A percentile compares a stretch with the other conserved stretches of the same genome.
Conservation (phyloP, 2,113 vertebrate species). For the Perognathus longimembris region DNA sequence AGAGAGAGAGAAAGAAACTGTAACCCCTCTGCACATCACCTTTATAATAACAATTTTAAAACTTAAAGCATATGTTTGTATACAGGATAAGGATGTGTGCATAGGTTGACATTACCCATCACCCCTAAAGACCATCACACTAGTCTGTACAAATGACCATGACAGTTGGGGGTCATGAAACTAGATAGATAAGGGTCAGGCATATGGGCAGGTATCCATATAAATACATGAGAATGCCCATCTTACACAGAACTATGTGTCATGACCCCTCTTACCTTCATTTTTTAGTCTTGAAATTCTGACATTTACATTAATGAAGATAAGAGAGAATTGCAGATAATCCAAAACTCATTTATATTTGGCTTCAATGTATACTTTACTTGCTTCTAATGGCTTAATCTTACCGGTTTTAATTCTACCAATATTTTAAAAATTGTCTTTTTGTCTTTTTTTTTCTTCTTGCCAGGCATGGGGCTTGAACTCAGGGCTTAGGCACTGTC, state of each 20-base stretch:
- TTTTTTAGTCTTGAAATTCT: constrained; percentile 47
- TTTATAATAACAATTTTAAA: no score
- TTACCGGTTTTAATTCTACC: constrained; percentile 57
- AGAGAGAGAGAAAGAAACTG: no score
- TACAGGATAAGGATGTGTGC: not conserved
- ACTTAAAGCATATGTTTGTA: not conserved
- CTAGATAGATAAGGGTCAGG: not conserved
- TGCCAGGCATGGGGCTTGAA: no score
- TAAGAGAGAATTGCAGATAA: constrained; percentile 38
- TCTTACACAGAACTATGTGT: not conserved
- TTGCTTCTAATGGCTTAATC: constrained; percentile 53
- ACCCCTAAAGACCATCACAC: not conserved
- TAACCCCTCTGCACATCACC: no score
- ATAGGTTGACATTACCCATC: not conserved
- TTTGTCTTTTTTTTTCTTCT: no score
- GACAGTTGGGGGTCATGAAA: not conserved
- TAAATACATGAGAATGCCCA: not conserved
- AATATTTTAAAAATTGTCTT: constrained; percentile 51
- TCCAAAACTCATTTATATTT: constrained; percentile 68
- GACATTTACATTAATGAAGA: constrained; percentile 34
- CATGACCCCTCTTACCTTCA: constrained; percentile 6
- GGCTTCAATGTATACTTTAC: constrained; percentile 60
- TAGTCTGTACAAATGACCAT: not conserved
- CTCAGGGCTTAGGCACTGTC: no score
- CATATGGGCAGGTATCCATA: not conserved